A percentile compares a stretch with the other conserved stretches of the same genome.
Conservation (phyloP, 2,888 invertebrate species). For the Metallyticus violacea region DNA sequence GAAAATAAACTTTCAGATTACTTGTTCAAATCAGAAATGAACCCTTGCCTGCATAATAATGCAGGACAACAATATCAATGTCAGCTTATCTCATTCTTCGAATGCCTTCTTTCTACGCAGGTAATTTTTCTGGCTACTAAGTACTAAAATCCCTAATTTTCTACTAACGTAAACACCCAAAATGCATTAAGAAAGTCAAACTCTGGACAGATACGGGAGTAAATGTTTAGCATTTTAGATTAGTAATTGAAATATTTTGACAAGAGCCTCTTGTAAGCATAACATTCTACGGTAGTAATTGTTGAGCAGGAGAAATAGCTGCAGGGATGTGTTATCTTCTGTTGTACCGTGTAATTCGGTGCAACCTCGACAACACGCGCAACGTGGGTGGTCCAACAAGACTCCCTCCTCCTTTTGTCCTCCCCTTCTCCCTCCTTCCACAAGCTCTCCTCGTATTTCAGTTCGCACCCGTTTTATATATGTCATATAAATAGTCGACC, state of each 20-base stretch:
- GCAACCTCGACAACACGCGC: background rate
- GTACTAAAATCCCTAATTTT: background rate
- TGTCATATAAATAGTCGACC: background rate
- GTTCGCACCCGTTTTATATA: background rate
- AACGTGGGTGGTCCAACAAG: background rate
- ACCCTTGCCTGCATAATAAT: too few species aligned
- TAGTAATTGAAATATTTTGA: background rate
- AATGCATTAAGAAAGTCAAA: background rate
- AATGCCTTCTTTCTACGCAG: too few species aligned
- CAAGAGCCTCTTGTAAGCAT: background rate
- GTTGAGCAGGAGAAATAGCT: background rate
- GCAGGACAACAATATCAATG: too few species aligned
- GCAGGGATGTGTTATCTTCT: background rate
- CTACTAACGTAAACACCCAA: background rate
- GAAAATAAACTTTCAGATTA: too few species aligned
- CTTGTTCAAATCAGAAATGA: too few species aligned
- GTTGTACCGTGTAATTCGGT: background rate
- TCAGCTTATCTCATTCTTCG: too few species aligned
- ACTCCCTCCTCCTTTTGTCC: too few species aligned
- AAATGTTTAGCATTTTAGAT: background rate
- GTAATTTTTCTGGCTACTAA: background rate
- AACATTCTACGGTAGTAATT: background rate
- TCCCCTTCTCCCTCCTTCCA: background rate
- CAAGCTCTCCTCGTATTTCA: background rate
- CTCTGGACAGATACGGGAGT: too few species aligned